phyloP scores from a whole-genome alignment of 2,797 vertebrate species.

The Pristis pectinata region DNA sequence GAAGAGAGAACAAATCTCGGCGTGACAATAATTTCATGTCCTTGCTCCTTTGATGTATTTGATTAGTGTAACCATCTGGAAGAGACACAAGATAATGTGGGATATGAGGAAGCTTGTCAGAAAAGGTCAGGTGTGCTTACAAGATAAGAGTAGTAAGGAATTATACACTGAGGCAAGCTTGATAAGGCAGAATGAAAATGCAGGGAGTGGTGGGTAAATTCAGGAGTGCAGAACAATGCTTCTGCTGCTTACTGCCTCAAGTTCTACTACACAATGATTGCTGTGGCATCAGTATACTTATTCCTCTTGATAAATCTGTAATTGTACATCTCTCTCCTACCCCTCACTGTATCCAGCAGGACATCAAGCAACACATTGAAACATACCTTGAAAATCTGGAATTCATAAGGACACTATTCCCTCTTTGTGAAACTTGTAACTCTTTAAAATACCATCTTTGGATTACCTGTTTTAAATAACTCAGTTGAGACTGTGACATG shows the following conservation, averaged over 20 bases:
- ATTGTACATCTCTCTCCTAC: background rate
- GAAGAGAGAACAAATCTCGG: no score
- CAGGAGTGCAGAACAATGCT: background rate
- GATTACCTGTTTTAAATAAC: background rate
- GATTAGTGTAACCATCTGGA: background rate
- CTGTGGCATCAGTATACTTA: background rate
- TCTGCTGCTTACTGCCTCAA: background rate
- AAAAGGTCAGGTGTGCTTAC: background rate
- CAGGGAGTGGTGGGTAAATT: background rate
- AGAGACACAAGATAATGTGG: no score
- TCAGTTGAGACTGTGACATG: background rate
- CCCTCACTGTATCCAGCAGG: background rate
- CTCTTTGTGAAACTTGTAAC: background rate
- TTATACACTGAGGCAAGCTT: background rate
- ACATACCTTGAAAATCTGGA: background rate
- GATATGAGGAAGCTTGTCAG: no score
- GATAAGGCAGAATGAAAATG: background rate
- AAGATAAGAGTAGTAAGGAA: background rate
- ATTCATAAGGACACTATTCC: background rate
- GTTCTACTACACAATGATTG: background rate
- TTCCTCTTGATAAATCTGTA: background rate
- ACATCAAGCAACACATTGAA: background rate
- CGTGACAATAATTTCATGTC: background rate
- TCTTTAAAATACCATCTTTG: background rate
- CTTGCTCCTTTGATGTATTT: background rate